Evolutionary conservation across 1,140 invertebrate genomes (phyloP), one percentile per base, ranked within the genome.

Genomic region (Dendroctonus ponderosae): DNA sequence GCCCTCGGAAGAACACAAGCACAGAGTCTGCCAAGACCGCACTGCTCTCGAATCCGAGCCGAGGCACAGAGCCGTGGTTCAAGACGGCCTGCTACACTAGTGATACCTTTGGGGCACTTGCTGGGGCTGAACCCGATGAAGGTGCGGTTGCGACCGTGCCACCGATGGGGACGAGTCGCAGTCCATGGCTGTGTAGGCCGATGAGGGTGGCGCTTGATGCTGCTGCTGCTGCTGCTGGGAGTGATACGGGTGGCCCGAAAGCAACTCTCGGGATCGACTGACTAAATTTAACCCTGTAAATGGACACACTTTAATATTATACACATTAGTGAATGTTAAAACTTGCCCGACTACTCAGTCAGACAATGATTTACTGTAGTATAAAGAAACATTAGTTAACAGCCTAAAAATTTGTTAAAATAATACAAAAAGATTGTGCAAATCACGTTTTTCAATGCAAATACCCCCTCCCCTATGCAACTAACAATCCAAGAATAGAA

Each of bases 131-230:
- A 78, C 76, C 7, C 78, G 72, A 57, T 80, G 80, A 54, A 79
- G 76, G 58, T 67, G 56, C 38, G 8, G 38, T 12, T 37, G 63
- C 14, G 57, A 11, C 12, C 56, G 49, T 9, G 37, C 46, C n/a
- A 50, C 9, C 0, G 81, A 79, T 49, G 79, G 81, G 67, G 82
- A 83, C 81, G 79, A 62, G 82, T 82, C 81, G 41, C 11, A 59
- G n/a, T 59, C 57, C 57, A 59, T 83, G 40, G 82, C 79, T 59
- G 81, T 79, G 70, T 82, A 81, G 70, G 76, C 74, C 62, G 76
- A 72, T 43, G 68, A 70, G n/a, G 52, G 40, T 11, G 42, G 43
- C 14, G 51, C 51, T 62, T 50, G 48, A 12, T 54, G 52, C 52
- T 62, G 60, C 39, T 60, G 58, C 39, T 60, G 58, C 15, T 54